phyloP scores from a whole-genome alignment of 2,888 invertebrate genomes.

The Sarcophaga rosellei region DNA sequence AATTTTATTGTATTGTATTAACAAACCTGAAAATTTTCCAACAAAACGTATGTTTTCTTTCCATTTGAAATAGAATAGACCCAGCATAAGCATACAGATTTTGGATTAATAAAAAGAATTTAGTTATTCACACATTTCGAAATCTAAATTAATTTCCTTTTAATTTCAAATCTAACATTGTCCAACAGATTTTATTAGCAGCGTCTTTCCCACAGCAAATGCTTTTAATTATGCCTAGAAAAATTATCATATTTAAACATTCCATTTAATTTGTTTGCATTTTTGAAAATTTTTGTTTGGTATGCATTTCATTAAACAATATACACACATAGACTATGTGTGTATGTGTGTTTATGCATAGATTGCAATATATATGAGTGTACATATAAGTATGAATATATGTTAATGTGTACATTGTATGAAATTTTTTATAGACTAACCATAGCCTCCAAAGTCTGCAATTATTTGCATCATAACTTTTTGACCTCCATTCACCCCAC shows the following conservation, averaged over 20 bases:
- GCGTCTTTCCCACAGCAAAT: neutral
- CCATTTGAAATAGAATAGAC: no score
- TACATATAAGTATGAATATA: no score
- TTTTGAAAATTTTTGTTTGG: conserved; percentile 4
- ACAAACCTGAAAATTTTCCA: no score
- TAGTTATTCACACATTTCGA: neutral
- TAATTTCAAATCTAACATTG: neutral
- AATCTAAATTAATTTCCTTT: neutral
- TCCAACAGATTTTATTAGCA: neutral
- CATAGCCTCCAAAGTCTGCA: conserved; percentile 55
- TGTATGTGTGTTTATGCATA: no score
- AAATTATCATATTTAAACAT: conserved; percentile 36
- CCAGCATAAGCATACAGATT: neutral
- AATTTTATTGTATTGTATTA: no score
- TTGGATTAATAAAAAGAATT: neutral
- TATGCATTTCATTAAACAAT: conserved; percentile 35
- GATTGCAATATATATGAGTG: no score
- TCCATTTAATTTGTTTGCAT: conserved; percentile 49
- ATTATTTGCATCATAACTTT: conserved; percentile 63
- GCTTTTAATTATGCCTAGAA: conserved; percentile 10
- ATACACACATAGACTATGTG: neutral
- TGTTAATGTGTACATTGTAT: neutral
- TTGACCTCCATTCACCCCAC: neutral
- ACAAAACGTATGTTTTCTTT: no score
- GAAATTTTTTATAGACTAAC: neutral